Conservation (phyloP, 92 coral and sea anemone genomes). For the Desmophyllum pertusum region DNA sequence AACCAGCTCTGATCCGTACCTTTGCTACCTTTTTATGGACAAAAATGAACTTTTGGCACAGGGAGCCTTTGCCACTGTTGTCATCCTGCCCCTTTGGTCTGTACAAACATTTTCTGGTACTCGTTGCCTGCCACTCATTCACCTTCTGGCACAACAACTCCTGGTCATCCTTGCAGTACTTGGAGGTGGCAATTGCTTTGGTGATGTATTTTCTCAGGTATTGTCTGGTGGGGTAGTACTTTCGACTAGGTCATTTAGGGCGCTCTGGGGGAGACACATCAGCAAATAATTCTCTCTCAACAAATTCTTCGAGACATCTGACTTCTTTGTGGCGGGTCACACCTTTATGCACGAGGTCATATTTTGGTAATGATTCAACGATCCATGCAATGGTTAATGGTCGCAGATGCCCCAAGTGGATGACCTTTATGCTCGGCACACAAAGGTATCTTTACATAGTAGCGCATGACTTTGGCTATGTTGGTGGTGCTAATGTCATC, state of each 20-base stretch:
- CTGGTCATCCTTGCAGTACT: slow-evolving; percentile 60
- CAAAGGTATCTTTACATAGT: neutral
- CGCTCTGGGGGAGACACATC: too few relatives aligned
- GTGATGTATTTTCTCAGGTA: slow-evolving; percentile 52
- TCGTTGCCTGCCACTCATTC: slow-evolving; percentile 38
- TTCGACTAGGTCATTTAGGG: slow-evolving; percentile 31
- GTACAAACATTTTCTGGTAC: slow-evolving; percentile 35
- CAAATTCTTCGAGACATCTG: slow-evolving; percentile 33
- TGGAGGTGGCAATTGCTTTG: slow-evolving; percentile 49
- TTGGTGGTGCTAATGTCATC: neutral
- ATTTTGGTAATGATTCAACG: too few relatives aligned
- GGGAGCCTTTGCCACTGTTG: slow-evolving; percentile 15
- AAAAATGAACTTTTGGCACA: slow-evolving; percentile 50
- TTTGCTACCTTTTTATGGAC: slow-evolving; percentile 69
- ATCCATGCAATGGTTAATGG: too few relatives aligned
- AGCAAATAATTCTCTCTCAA: slow-evolving; percentile 45
- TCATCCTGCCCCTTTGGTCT: slow-evolving; percentile 34
- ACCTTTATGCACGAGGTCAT: slow-evolving; percentile 4
- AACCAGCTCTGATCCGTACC: slow-evolving; percentile 64
- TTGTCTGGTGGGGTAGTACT: slow-evolving; percentile 51
- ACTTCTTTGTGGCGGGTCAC: slow-evolving; percentile 49
- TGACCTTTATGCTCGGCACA: neutral
- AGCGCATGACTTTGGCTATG: neutral
- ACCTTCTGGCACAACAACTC: slow-evolving; percentile 62
- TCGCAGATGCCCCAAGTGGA: too few relatives aligned